Base-by-base conservation (phyloP, 2,888 invertebrate genomes). In the Corbicula japonica region DNA sequence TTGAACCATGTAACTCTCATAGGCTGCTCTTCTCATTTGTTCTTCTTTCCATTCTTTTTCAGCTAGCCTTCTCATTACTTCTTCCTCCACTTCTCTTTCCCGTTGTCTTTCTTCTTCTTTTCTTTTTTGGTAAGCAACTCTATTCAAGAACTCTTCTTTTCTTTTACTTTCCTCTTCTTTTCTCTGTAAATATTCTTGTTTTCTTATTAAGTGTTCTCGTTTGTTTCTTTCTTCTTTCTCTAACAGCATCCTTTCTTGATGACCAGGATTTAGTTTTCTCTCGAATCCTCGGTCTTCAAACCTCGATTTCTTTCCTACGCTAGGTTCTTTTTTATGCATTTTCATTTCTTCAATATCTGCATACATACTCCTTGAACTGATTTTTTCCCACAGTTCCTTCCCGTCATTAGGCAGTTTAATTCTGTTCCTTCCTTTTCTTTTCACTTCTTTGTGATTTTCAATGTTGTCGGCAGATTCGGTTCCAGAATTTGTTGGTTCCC, bases 261-360 rank as follows among this genome's bases (percentile, higher is more conserved):
- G 21, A 18, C 18, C 8, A 18, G 32, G 21, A 52, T 35, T 23
- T 54, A 3, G 21, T 23, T 68, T 48, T 44, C 32, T 44, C 34
- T 60, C 56, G 48, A 18, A 28, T 10, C 56, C 34, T 38, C 21
- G 21, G 26, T 74, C 61, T 28, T 52, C 38, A 65, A 32, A 50
- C 32, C 38, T 63, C 56, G 35, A 44, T 44, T 23, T 21, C 18
- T 5, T 32, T 23, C 32, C 32, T 21, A 44, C 32, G 23, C 18
- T 30, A 6, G 30, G 54, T 48, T 60, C 62, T 35, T 48, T 75
- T 44, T 52, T 50, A 30, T 58, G 50, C 56, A 58, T 56, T 70
- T 61, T 77, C 32, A 80, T 63, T 52, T 80, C 80, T 41, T 80
- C 80, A 44, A 80, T 76, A 58, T 80, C 80, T 35, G 80, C 80